These are phyloP conservation scores for Elgaria multicarinata DNA, from an alignment of 2,113 vertebrate genomes.

Conservation along the genomic window DNA sequence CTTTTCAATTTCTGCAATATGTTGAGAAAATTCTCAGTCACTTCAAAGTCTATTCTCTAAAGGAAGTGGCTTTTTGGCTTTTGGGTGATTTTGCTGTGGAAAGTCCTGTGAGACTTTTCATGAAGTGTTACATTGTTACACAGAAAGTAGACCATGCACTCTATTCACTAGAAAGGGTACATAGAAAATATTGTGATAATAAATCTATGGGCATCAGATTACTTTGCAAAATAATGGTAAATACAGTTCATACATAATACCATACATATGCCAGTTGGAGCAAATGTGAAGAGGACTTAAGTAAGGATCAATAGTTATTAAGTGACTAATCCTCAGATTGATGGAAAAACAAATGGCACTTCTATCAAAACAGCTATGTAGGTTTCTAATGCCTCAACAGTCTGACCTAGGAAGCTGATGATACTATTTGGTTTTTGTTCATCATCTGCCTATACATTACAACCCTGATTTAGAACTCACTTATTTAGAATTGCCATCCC, in stretches of 20 bases:
- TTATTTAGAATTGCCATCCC: neutral
- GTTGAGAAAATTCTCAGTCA: neutral
- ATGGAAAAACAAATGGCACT: neutral
- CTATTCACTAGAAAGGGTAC: neutral
- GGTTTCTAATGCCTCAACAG: too few relatives aligned
- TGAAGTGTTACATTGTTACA: neutral
- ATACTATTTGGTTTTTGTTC: too few relatives aligned
- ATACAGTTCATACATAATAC: conserved; percentile 18
- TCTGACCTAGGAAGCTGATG: too few relatives aligned
- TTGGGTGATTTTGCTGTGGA: too few relatives aligned
- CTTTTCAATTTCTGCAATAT: too few relatives aligned
- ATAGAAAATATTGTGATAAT: neutral
- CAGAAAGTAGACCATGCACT: conserved; percentile 23
- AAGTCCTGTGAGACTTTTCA: too few relatives aligned
- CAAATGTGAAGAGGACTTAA: neutral
- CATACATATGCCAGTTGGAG: neutral
- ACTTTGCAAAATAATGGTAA: neutral
- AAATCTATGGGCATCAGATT: neutral
- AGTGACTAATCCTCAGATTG: neutral
- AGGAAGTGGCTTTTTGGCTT: too few relatives aligned
- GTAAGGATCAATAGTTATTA: neutral
- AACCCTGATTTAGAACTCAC: too few relatives aligned
- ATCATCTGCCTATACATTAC: too few relatives aligned
- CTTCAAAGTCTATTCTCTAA: neutral
- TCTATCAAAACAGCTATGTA: neutral